Evolutionary conservation across 2,113 vertebrate species (phyloP).

Genomic region (Microcebus murinus): DNA sequence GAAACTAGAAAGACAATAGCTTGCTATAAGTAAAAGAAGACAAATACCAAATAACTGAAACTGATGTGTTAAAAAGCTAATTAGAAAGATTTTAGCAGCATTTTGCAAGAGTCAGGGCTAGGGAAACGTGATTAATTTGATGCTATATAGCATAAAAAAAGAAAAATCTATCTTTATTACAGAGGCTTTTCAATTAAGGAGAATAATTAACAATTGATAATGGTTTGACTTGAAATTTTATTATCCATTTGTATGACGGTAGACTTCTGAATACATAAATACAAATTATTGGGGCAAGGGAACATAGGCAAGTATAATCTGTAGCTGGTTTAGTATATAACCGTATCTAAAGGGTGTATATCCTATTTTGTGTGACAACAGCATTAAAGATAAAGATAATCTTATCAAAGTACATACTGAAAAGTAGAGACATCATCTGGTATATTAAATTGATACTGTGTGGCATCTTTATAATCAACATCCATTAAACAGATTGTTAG

Average conservation of each 20-base stretch:
- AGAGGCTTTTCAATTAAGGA: not conserved
- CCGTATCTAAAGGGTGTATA: not conserved
- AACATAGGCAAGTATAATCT: not conserved
- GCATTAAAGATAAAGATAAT: not conserved
- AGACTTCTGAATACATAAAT: conserved; percentile 28
- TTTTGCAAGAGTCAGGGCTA: not conserved
- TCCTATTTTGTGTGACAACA: not conserved
- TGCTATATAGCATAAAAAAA: not conserved
- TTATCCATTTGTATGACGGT: not conserved
- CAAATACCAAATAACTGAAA: conserved; percentile 33
- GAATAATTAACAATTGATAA: not conserved
- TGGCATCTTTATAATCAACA: not conserved
- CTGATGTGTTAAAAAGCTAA: conserved; percentile 57
- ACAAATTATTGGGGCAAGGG: not conserved
- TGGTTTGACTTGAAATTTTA: not conserved
- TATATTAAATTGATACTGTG: not conserved
- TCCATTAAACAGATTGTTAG: not conserved
- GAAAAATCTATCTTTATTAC: not conserved
- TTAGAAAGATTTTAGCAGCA: not conserved
- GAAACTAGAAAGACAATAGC: conserved; percentile 79
- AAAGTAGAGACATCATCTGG: not conserved
- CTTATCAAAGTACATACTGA: not conserved
- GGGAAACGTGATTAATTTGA: conserved; percentile 5
- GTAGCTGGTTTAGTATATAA: not conserved
- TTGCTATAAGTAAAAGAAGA: conserved; percentile 73